A percentile compares a stretch with the other conserved stretches of the same genome.
phyloP scores from a whole-genome alignment of 2,113 vertebrate species.

The Pteronura brasiliensis region DNA sequence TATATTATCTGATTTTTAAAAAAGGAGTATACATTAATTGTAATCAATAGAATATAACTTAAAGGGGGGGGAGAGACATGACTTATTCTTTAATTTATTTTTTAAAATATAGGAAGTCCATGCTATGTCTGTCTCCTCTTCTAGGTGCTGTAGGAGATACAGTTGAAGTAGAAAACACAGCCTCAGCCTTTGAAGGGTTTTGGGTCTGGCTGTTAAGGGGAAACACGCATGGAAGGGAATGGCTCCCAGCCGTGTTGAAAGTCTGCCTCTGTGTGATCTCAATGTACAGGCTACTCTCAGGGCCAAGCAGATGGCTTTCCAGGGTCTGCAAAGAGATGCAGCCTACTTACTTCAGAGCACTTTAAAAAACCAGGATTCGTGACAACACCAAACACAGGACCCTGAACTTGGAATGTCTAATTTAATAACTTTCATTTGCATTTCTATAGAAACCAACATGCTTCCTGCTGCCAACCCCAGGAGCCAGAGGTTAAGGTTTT shows the following conservation, averaged over 20 bases:
- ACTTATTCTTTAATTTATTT: slow-evolving; percentile 44
- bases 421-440: slow-evolving; percentile 62
- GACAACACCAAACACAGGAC: slow-evolving; percentile 44
- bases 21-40: background rate
- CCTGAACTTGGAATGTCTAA: slow-evolving; percentile 40
- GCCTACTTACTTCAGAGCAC: background rate
- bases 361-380: background rate
- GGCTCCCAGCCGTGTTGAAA: background rate
- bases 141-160: background rate
- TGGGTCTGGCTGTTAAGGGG: background rate
- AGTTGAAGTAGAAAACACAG: slow-evolving; percentile 33
- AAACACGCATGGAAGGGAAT: background rate
- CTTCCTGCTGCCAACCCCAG: slow-evolving; percentile 35
- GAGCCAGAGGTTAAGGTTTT: slow-evolving; percentile 60
- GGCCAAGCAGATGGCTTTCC: slow-evolving; percentile 20
- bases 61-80: background rate
- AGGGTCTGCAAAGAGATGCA: slow-evolving; percentile 2
- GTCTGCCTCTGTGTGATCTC: slow-evolving; percentile 17
- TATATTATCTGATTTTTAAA: background rate
- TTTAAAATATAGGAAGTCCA: background rate
- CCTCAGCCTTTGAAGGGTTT: background rate
- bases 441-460: slow-evolving; percentile 47
- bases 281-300: background rate
- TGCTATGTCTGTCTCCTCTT: background rate
- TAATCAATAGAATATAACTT: background rate